Evolutionary conservation across 1,140 invertebrate genomes (phyloP).

Genomic region (Megathymus violae): DNA sequence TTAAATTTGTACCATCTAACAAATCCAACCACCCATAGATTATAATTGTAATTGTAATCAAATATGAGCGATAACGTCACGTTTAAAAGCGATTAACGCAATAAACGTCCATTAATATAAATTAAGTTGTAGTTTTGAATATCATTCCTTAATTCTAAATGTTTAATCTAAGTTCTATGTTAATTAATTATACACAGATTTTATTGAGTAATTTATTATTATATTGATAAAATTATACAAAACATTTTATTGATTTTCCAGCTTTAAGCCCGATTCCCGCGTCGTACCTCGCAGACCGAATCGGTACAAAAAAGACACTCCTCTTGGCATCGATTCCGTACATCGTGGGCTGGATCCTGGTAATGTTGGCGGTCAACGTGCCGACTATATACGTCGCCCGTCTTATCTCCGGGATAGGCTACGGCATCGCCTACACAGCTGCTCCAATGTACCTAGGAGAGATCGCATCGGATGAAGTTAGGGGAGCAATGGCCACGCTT

Average conservation of each 20-base stretch:
- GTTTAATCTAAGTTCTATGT: no score
- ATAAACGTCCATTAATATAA: no score
- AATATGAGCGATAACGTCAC: no score
- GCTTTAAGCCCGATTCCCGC: conserved; percentile 77
- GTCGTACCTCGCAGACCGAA: conserved; percentile 79
- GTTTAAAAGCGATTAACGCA: no score
- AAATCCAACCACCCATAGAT: no score
- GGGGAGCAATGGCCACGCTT: conserved; percentile 88
- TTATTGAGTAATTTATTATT: no score
- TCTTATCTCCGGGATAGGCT: conserved; percentile 86
- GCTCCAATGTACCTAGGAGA: conserved; percentile 88
- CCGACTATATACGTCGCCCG: conserved; percentile 82
- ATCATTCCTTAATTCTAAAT: no score
- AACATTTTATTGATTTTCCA: conserved; percentile 46
- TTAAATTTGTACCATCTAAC: no score
- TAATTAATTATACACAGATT: no score
- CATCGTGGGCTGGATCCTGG: conserved; percentile 87
- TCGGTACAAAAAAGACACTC: conserved; percentile 88
- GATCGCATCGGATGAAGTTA: conserved; percentile 87
- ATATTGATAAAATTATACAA: neutral
- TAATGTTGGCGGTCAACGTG: conserved; percentile 83
- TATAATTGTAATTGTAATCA: no score
- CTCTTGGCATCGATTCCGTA: conserved; percentile 85
- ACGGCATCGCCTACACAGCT: conserved; percentile 87
- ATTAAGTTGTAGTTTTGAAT: no score